Conservation (phyloP, 2,888 invertebrate genomes). For the Drosophila nigritarsus region DNA sequence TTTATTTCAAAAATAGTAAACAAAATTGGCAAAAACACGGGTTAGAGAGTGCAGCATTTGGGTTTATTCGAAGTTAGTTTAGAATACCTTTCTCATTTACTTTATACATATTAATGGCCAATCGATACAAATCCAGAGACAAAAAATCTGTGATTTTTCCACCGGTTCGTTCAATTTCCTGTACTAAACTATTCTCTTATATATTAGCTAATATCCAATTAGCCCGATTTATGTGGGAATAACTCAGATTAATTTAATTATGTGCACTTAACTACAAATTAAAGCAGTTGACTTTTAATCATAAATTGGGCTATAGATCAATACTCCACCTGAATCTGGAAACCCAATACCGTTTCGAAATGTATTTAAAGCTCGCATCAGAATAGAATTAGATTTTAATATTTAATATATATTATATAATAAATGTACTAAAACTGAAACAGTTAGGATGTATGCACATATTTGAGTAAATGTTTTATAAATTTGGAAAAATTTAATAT, state of each 20-base stretch:
- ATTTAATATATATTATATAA: too few species aligned
- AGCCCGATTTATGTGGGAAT: background rate
- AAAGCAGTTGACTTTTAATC: background rate
- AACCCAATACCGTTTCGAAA: background rate
- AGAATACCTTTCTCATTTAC: background rate
- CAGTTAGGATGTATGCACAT: background rate
- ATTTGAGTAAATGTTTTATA: background rate
- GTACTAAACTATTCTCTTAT: background rate
- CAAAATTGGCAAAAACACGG: background rate
- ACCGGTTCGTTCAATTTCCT: background rate
- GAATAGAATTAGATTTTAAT: background rate
- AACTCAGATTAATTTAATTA: background rate
- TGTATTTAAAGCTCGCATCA: background rate
- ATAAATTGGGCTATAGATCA: background rate
- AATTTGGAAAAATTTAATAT: background rate
- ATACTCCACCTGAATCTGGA: background rate
- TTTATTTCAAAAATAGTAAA: constrained; percentile 18
- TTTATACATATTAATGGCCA: background rate
- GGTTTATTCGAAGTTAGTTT: background rate
- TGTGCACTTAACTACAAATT: background rate
- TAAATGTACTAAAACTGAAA: background rate
- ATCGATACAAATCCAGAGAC: background rate
- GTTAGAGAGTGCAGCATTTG: background rate
- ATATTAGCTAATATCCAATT: background rate
- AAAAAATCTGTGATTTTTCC: background rate